Percentiles rank a stretch among this genome's conserved stretches.
Conservation (phyloP, 2,113 vertebrate genomes). For the Scatophagus argus region DNA sequence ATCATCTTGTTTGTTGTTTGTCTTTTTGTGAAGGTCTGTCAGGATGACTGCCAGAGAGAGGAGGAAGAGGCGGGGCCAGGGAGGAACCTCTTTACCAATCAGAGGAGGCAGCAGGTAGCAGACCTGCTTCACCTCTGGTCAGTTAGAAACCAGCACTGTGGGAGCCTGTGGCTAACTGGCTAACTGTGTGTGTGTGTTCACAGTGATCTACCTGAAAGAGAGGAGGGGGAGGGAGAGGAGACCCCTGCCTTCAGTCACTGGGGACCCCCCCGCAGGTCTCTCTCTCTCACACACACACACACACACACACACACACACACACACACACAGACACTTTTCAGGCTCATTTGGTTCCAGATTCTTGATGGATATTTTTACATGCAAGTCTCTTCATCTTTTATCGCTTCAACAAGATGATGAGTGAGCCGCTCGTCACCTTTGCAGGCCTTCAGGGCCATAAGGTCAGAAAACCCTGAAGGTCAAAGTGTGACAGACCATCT, state of each 20-base stretch:
- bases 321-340: too few relatives aligned
- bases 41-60: slow-evolving; percentile 36
- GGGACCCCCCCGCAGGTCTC: slow-evolving; percentile 93
- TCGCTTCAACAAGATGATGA: too few relatives aligned
- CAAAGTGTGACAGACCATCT: too few relatives aligned
- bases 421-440: too few relatives aligned
- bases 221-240: slow-evolving; percentile 98
- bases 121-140: neutral
- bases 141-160: neutral
- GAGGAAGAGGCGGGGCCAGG: slow-evolving; percentile 75
- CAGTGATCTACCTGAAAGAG: slow-evolving; percentile 94
- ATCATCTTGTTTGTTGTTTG: neutral
- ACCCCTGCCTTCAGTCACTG: slow-evolving; percentile 96
- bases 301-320: neutral
- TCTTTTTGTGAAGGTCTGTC: slow-evolving; percentile 60
- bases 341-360: too few relatives aligned
- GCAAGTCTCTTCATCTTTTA: too few relatives aligned
- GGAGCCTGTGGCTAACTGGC: neutral
- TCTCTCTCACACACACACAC: slow-evolving; percentile 34
- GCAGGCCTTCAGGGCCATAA: too few relatives aligned
- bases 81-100: slow-evolving; percentile 46
- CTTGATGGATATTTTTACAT: too few relatives aligned
- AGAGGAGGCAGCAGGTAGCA: slow-evolving; percentile 71
- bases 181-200: slow-evolving; percentile 45
- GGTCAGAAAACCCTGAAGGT: too few relatives aligned